Evolutionary conservation across 2,797 vertebrate species (phyloP), one percentile per base, ranked within the genome.

Genomic region (Acanthopagrus latus): DNA sequence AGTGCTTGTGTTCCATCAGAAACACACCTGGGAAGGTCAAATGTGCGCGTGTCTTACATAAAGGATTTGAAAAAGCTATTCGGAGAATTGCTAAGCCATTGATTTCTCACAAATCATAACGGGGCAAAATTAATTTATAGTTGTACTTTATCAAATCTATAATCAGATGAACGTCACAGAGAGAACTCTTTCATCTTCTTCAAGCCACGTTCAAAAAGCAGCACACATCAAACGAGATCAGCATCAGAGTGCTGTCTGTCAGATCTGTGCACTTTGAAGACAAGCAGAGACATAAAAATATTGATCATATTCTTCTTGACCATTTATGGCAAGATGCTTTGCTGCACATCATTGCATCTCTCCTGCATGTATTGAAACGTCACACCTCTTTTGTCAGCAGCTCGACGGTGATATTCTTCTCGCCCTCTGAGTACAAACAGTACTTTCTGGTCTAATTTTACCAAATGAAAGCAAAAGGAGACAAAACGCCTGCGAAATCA

Each of bases 171-270:
- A 14, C 55, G 18, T 46, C n/a, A 48, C 14, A 69, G 70, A 63
- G 3, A 57, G 9, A 65, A 46, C 44, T 50, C 52, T 86, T 74
- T 80, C 47, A 75, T 82, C 29, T 76, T 60, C 33, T 29, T 23
- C 47, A 66, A 57, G 1, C 47, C 54, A 50, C 56, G 18, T 44
- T 67, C 64, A 33, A 58, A 74, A 71, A 63, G 56, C 51, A 73
- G 21, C 33, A 50, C 64, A 55, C 11, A 56, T 72, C 63, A 73
- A 54, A 66, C 29, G 3, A 47, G 41, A 69, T 70, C n/a, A 6
- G 16, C 44, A 52, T 71, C 54, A 58, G 27, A 64, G 59, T 60
- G 44, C 51, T 52, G 67, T 78, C 51, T 52, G 67, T 80, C 29
- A 82, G 21, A 69, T 63, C 62, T 64, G n/a, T 11, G 46, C 43